A percentile compares a stretch with the other conserved stretches of the same genome.
Evolutionary conservation across 2,113 vertebrate species (phyloP).

Genomic region (Ictidomys tridecemlineatus): DNA sequence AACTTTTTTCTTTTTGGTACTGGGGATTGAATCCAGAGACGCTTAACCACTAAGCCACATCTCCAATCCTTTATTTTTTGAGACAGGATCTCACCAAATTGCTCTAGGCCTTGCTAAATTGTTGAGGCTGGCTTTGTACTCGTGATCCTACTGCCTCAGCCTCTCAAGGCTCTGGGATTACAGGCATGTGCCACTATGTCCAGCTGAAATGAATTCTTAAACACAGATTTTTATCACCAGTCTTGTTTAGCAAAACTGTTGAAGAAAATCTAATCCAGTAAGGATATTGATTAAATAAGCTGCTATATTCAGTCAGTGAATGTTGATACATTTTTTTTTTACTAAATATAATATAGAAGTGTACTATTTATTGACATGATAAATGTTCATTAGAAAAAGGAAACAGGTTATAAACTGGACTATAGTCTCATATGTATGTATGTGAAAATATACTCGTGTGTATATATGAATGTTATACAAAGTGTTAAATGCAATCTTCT

Average conservation of each 20-base stretch:
- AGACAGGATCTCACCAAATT: no score
- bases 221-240: constrained; percentile 14
- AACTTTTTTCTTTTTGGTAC: background rate
- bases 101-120: no score
- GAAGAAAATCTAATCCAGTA: background rate
- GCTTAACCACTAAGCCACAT: no score
- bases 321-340: background rate
- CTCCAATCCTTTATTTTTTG: no score
- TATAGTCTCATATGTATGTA: background rate
- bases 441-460: background rate
- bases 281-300: background rate
- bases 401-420: background rate
- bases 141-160: no score
- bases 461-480: background rate
- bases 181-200: no score
- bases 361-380: background rate
- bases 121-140: no score
- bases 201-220: background rate
- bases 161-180: no score
- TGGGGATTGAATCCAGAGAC: no score
- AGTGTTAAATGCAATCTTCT: background rate
- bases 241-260: background rate
- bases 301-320: background rate
- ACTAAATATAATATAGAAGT: background rate
- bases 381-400: background rate